Percentiles rank a stretch among this genome's conserved stretches.
Evolutionary conservation across 2,888 invertebrate genomes (phyloP).

Genomic region (Dorcus parallelipipedus): DNA sequence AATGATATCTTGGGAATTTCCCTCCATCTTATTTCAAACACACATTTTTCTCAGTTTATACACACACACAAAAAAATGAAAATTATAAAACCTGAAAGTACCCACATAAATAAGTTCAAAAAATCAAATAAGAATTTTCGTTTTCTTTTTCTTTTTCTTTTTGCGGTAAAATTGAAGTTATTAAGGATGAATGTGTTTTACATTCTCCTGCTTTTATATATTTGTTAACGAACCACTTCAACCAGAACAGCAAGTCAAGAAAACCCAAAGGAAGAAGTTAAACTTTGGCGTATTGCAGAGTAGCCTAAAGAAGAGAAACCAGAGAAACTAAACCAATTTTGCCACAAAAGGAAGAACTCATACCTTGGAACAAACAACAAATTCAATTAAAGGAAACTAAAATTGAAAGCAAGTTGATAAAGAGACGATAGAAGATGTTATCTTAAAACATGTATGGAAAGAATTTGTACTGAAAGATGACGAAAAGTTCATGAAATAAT

Average conservation of each 20-base stretch:
- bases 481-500: constrained; percentile 18
- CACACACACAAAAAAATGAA: too few species aligned
- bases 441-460: constrained; percentile 35
- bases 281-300: constrained; percentile 26
- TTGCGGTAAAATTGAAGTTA: too few species aligned
- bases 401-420: constrained; percentile 8
- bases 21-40: too few species aligned
- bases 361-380: constrained; percentile 63
- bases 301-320: constrained; percentile 14
- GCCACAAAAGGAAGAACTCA: constrained; percentile 32
- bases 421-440: constrained; percentile 46
- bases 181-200: too few species aligned
- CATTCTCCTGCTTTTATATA: too few species aligned
- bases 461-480: constrained; percentile 31
- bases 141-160: too few species aligned
- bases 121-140: too few species aligned
- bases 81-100: too few species aligned
- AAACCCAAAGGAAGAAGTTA: constrained; percentile 33
- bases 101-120: too few species aligned
- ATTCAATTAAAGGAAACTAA: constrained; percentile 52
- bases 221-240: constrained; percentile 6
- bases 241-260: constrained; percentile 30
- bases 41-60: too few species aligned
- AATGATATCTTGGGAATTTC: too few species aligned
- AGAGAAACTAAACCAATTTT: constrained; percentile 13